Evolutionary conservation across 2,888 invertebrate species (phyloP).

Genomic region (Neuroscelio doddi): DNA sequence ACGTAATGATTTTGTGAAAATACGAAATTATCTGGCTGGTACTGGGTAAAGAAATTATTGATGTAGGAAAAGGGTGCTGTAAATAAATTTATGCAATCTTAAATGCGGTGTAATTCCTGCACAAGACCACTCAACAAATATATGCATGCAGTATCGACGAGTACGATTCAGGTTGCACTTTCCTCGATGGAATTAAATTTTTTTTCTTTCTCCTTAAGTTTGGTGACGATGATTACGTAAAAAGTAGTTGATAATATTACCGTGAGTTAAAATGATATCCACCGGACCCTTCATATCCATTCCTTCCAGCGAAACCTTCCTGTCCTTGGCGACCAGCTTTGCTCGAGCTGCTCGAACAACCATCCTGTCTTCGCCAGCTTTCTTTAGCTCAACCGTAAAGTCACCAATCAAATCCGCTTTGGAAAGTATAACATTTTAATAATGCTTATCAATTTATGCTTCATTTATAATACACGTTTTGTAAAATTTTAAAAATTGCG

Average conservation of each 20-base stretch:
- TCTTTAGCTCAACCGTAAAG: constrained; percentile 67
- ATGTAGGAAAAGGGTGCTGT: not conserved
- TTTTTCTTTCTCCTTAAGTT: constrained; percentile 26
- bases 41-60: not conserved
- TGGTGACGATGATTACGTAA: constrained; percentile 27
- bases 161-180: constrained; percentile 32
- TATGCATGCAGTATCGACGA: not conserved
- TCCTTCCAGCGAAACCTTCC: constrained; percentile 60
- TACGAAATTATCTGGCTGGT: not conserved
- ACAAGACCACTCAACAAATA: not conserved
- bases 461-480: not conserved
- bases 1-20: not conserved
- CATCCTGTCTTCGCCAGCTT: constrained; percentile 57
- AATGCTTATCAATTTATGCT: not conserved
- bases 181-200: constrained; percentile 49
- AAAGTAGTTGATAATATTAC: constrained; percentile 49
- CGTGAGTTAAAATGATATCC: constrained; percentile 59
- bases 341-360: constrained; percentile 66
- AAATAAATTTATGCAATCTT: not conserved
- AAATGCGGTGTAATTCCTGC: not conserved
- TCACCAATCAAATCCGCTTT: constrained; percentile 64
- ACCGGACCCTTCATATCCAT: constrained; percentile 66
- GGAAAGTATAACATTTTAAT: constrained; percentile 11
- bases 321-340: constrained; percentile 57
- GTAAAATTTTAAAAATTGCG: not conserved